phyloP scores from a whole-genome alignment of 2,113 vertebrate genomes.

The Plestiodon gilberti region DNA sequence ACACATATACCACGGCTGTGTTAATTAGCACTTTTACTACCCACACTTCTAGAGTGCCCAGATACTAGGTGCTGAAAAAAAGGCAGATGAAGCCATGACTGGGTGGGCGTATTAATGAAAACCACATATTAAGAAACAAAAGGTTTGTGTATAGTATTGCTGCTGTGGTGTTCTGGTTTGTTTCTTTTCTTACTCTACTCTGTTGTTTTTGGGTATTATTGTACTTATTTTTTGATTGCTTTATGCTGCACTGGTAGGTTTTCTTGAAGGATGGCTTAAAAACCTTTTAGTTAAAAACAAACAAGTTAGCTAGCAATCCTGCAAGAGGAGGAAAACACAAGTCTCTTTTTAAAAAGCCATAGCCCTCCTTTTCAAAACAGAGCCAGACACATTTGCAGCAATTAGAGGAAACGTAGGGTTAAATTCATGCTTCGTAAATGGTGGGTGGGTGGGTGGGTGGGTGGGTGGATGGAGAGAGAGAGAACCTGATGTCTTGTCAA shows the following conservation, averaged over 20 bases:
- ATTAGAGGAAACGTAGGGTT: neutral
- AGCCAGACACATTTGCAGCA: neutral
- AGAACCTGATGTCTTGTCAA: neutral
- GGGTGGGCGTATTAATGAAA: slow-evolving; percentile 17
- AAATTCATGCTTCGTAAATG: neutral
- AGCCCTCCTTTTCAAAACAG: neutral
- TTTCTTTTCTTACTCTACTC: no score
- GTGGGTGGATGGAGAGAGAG: no score
- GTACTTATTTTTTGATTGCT: no score
- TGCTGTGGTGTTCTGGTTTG: no score
- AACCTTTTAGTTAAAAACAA: no score
- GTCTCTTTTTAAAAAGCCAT: neutral
- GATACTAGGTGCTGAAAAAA: slow-evolving; percentile 26
- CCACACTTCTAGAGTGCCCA: slow-evolving; percentile 8
- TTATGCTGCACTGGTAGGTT: no score
- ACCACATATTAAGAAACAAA: neutral
- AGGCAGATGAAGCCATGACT: neutral
- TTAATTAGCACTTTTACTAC: slow-evolving; percentile 33
- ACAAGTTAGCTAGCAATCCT: slow-evolving; percentile 10
- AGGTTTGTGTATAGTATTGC: neutral
- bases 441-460: neutral
- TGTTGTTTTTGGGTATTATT: no score
- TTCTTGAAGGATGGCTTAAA: no score
- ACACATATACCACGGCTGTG: slow-evolving; percentile 12
- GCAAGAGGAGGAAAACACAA: neutral